A percentile compares a stretch with the other conserved stretches of the same genome.
Evolutionary conservation across 2,888 invertebrate genomes (phyloP).

Genomic region (Athalia cordata): DNA sequence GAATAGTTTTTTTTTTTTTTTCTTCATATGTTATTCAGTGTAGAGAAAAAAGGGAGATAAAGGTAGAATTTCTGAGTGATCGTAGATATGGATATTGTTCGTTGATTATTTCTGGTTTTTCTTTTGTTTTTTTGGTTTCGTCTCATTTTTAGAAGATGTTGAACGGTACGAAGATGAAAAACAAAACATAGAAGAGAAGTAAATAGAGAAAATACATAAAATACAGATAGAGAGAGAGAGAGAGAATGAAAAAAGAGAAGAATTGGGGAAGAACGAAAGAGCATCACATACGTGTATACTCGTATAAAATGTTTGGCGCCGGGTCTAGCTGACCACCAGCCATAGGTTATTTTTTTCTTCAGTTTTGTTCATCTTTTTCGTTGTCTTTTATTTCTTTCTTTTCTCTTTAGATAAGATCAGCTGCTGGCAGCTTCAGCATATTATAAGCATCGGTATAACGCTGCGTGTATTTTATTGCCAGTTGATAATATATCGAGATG

Average conservation of each 20-base stretch:
- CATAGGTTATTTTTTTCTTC: neutral
- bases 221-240: neutral
- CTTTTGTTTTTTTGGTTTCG: too few relatives aligned
- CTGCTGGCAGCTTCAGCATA: conserved; percentile 61
- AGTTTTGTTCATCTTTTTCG: neutral
- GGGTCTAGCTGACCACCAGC: conserved; percentile 30
- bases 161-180: too few relatives aligned
- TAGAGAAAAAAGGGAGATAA: neutral
- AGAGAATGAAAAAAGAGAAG: neutral
- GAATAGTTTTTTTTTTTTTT: neutral
- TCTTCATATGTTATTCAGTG: neutral
- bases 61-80: too few relatives aligned
- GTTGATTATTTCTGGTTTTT: too few relatives aligned
- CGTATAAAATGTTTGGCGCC: conserved; percentile 42
- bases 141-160: too few relatives aligned
- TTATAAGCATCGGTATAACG: conserved; percentile 58
- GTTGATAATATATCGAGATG: conserved; percentile 66
- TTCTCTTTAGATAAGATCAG: conserved; percentile 63
- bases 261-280: conserved; percentile 10
- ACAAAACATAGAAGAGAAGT: too few relatives aligned
- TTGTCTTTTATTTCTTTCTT: neutral
- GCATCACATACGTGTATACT: neutral
- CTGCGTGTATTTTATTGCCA: conserved; percentile 67
- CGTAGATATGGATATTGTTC: too few relatives aligned
- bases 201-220: neutral